These are phyloP conservation scores for Syrrhaptes paradoxus DNA, from an alignment of 2,113 vertebrate genomes.

Conservation along the genomic window DNA sequence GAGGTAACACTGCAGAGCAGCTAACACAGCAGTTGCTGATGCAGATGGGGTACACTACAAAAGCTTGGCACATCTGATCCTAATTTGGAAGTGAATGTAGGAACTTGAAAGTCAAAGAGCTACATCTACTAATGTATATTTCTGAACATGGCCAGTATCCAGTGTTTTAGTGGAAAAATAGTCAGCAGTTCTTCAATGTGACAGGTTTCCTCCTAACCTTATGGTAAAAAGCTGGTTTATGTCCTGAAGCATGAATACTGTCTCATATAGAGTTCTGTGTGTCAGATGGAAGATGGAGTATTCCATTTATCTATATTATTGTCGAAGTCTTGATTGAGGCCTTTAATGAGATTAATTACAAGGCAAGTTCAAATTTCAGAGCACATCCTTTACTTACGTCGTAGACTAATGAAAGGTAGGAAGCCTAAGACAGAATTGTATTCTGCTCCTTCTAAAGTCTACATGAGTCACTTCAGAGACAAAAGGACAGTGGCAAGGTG, in stretches of 20 bases:
- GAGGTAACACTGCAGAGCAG: neutral
- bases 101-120: neutral
- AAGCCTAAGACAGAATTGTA: neutral
- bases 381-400: neutral
- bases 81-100: neutral
- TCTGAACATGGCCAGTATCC: neutral
- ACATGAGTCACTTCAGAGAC: neutral
- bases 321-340: neutral
- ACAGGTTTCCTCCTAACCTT: neutral
- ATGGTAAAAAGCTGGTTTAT: neutral
- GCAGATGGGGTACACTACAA: neutral
- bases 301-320: neutral
- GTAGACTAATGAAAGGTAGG: neutral
- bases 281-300: neutral
- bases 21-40: neutral
- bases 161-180: neutral
- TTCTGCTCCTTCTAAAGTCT: neutral
- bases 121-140: neutral
- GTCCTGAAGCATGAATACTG: neutral
- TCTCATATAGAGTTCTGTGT: neutral
- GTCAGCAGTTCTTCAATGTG: neutral
- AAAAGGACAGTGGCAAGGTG: neutral
- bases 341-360: neutral
- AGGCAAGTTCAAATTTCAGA: neutral
- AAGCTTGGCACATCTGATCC: neutral